Evolutionary conservation across 2,113 vertebrate species (phyloP), one percentile per base, ranked within the genome.

Genomic region (Columba livia): DNA sequence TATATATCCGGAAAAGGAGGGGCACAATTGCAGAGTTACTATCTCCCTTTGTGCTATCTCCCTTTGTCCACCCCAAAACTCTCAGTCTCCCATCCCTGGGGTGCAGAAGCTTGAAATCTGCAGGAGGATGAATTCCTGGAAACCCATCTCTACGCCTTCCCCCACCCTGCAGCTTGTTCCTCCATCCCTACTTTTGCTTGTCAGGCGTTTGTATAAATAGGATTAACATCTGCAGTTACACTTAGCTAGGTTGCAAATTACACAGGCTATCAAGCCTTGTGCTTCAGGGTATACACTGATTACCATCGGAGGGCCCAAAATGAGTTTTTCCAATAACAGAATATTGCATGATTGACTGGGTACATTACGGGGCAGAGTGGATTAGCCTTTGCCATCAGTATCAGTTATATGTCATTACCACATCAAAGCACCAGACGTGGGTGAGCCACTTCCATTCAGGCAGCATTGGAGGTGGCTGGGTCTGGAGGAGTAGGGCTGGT

Each of bases 201-300:
- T 90, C 93, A 93, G 85, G 77, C 90, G 65, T 96, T 95, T 95
- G 74, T 94, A 93, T 94, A 95, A 96, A 96, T 79, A 95, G 90
- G 88, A 96, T 97, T 96, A 96, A 93, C 93, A 95, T 96, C 88
- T 87, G 75, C 94, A 95, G 90, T 75, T 96, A 90, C 92, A 96
- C 92, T 96, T 92, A 94, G 85, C 93, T 79, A 50, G 85, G 90
- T 47, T 96, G 94, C 95, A 96, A 92, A 97, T 96, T 95, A 96
- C 79, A 86, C 79, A 81, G 90, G 73, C 94, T 96, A 95, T 96
- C 93, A 92, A 88, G 79, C 72, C 62, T 90, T 8, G 44, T 90
- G 93, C 93, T 87, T 94, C 88, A 69, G 93, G 92, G 90, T 79
- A 92, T 86, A 88, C 61, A 48, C 61, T 92, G 94, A 96, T 96